These are phyloP conservation scores for Cassiopea andromeda DNA, from an alignment of 30 jellyfish, hydroid and myxozoan genomes.

Conservation along the genomic window DNA sequence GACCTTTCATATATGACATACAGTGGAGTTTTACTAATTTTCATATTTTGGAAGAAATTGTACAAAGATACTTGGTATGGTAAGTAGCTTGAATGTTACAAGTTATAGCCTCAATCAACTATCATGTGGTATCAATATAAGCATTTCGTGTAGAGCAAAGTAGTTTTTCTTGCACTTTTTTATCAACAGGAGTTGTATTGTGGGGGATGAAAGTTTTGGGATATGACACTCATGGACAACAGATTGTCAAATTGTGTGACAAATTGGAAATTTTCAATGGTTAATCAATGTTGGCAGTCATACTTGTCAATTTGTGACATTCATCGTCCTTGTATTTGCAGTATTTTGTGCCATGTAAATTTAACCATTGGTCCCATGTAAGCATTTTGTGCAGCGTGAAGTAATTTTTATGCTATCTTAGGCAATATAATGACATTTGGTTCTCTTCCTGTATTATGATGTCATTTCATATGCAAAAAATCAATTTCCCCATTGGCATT, in stretches of 20 bases:
- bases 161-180: background rate
- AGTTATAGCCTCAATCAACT: background rate
- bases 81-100: background rate
- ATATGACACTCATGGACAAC: background rate
- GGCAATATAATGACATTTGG: too few relatives aligned
- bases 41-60: background rate
- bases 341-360: too few relatives aligned
- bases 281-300: too few relatives aligned
- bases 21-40: constrained; percentile 13
- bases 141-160: background rate
- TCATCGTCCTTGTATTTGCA: too few relatives aligned
- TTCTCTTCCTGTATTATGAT: too few relatives aligned
- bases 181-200: background rate
- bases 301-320: too few relatives aligned
- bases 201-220: background rate
- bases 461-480: too few relatives aligned
- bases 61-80: background rate
- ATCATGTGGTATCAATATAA: background rate
- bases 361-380: too few relatives aligned
- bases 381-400: too few relatives aligned
- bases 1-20: constrained; percentile 34
- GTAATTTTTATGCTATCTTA: too few relatives aligned
- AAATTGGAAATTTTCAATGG: background rate
- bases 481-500: too few relatives aligned
- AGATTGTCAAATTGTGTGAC: background rate